phyloP scores from a whole-genome alignment of 2,797 vertebrate genomes.

The Lagorchestes hirsutus region DNA sequence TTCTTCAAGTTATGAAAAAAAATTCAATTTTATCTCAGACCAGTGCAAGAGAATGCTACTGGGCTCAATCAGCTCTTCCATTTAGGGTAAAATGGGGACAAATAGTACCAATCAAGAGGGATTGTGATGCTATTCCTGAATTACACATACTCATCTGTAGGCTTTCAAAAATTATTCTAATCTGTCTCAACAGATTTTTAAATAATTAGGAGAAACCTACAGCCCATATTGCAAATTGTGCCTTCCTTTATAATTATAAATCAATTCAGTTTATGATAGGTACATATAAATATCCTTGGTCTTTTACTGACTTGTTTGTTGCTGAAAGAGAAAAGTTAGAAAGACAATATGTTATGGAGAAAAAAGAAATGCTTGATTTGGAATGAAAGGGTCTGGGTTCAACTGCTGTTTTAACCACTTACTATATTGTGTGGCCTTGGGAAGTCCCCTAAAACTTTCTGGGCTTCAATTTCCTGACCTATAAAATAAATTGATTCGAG shows the following conservation, averaged over 20 bases:
- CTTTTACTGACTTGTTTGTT: constrained; percentile 13
- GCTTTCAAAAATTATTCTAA: constrained; percentile 44
- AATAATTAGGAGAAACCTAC: constrained; percentile 34
- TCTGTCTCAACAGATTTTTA: constrained; percentile 26
- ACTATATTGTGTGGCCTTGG: background rate
- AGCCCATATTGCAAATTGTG: background rate
- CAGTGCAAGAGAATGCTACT: background rate
- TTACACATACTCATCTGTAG: constrained; percentile 4
- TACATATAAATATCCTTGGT: constrained; percentile 25
- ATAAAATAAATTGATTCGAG: background rate
- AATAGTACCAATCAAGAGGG: constrained; percentile 22
- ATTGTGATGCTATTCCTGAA: background rate
- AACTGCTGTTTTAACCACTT: background rate
- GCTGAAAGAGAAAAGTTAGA: constrained; percentile 25
- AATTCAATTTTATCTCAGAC: background rate
- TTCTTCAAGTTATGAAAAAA: background rate
- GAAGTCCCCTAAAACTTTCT: background rate
- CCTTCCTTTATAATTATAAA: constrained; percentile 22
- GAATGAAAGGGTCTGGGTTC: background rate
- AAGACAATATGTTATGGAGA: background rate
- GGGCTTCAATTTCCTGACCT: background rate
- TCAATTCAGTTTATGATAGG: background rate
- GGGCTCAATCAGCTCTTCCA: constrained; percentile 45
- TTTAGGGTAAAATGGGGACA: constrained; percentile 59
- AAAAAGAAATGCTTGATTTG: background rate